Evolutionary conservation across 2,113 vertebrate genomes (phyloP).

Genomic region (Corythoichthys intestinalis): DNA sequence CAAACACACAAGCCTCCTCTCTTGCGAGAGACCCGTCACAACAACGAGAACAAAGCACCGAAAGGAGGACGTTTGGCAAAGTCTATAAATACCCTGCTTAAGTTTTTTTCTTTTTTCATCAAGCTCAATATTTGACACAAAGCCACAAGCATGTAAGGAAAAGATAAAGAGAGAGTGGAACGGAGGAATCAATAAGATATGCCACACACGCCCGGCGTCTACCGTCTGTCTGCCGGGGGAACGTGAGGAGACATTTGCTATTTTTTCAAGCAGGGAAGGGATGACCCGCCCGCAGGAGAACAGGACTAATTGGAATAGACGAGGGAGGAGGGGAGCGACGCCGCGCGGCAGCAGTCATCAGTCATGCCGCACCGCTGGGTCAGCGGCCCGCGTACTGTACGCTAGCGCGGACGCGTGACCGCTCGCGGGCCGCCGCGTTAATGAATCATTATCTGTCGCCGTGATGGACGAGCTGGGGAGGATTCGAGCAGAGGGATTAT

Average conservation of each 20-base stretch:
- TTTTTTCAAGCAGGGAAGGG: slow-evolving; percentile 28
- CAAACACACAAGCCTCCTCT: slow-evolving; percentile 4
- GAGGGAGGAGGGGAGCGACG: slow-evolving; percentile 33
- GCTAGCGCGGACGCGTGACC: slow-evolving; percentile 18
- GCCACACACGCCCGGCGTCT: slow-evolving; percentile 35
- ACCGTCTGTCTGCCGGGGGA: slow-evolving; percentile 29
- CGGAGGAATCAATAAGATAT: slow-evolving; percentile 38
- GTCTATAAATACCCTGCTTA: slow-evolving; percentile 36
- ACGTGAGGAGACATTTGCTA: slow-evolving; percentile 33
- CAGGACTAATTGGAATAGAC: slow-evolving; percentile 61
- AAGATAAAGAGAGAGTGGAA: slow-evolving; percentile 29
- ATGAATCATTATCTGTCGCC: slow-evolving; percentile 47
- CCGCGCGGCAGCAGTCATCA: slow-evolving; percentile 52
- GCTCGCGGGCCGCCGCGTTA: slow-evolving; percentile 20
- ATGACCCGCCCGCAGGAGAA: slow-evolving; percentile 52
- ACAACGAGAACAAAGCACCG: slow-evolving; percentile 6
- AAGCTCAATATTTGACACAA: slow-evolving; percentile 43
- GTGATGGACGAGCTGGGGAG: slow-evolving; percentile 32
- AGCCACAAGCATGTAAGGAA: slow-evolving; percentile 39
- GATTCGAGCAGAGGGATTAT: slow-evolving; percentile 26
- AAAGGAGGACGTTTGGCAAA: neutral
- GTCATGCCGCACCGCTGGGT: slow-evolving; percentile 43
- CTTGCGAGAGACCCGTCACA: slow-evolving; percentile 11
- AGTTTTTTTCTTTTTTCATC: slow-evolving; percentile 20
- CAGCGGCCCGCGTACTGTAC: slow-evolving; percentile 23